Conservation (phyloP, 2,888 invertebrate genomes). For the Drosophila ustulata region DNA sequence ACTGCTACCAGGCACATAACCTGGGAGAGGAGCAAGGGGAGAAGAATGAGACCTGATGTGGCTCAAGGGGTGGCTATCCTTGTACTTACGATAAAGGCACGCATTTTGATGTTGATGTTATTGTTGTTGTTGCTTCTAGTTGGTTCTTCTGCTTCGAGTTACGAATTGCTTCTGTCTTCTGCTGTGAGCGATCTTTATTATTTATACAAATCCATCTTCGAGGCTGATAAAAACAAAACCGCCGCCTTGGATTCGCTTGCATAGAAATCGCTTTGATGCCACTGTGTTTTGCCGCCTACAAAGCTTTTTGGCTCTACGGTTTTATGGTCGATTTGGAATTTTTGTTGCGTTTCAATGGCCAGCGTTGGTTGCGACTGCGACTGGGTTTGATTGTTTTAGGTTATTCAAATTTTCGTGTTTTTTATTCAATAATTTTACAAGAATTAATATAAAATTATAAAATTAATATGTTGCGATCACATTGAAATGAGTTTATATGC, state of each 20-base stretch:
- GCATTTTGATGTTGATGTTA: constrained; percentile 54
- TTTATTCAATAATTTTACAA: constrained; percentile 77
- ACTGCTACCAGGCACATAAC: constrained; percentile 76
- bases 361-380: constrained; percentile 26
- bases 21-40: constrained; percentile 17
- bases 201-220: constrained; percentile 78
- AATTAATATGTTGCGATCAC: constrained; percentile 73
- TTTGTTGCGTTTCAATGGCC: constrained; percentile 73
- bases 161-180: constrained; percentile 68
- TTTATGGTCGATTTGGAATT: constrained; percentile 73
- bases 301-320: constrained; percentile 63
- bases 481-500: constrained; percentile 60
- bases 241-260: constrained; percentile 61
- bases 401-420: constrained; percentile 75
- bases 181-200: constrained; percentile 70
- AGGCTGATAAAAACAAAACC: constrained; percentile 72
- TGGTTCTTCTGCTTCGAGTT: constrained; percentile 66
- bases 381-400: constrained; percentile 61
- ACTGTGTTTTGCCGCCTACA: constrained; percentile 78
- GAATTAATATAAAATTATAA: constrained; percentile 76
- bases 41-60: constrained; percentile 25
- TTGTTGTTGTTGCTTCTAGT: constrained; percentile 22
- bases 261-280: constrained; percentile 72
- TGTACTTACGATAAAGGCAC: constrained; percentile 69
- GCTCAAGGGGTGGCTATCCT: background rate